Evolutionary conservation across 1,140 invertebrate species (phyloP).

Genomic region (Drosophila serrata): DNA sequence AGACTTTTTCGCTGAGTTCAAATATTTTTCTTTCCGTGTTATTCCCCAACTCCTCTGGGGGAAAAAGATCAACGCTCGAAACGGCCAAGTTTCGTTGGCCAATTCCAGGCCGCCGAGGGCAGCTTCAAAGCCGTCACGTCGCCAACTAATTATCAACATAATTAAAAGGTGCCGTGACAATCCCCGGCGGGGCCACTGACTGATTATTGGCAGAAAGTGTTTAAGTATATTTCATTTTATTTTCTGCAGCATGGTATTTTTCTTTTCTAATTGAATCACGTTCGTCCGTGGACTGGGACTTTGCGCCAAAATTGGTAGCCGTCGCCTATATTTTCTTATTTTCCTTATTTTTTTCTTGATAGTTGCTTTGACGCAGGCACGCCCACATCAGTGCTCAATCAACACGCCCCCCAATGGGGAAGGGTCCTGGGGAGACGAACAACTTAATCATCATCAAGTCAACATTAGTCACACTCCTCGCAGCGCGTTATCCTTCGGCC

Average conservation of each 20-base stretch:
- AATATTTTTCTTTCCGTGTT: slow-evolving; percentile 21
- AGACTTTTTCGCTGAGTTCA: accelerated
- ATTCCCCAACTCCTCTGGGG: background rate
- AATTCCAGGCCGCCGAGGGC: slow-evolving; percentile 9
- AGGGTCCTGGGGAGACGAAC: slow-evolving; percentile 53
- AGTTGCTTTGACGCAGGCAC: slow-evolving; percentile 47
- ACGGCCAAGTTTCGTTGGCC: background rate
- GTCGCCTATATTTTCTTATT: slow-evolving; percentile 11
- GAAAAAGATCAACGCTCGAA: slow-evolving; percentile 9
- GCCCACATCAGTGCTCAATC: slow-evolving; percentile 58
- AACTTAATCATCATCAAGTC: slow-evolving; percentile 82
- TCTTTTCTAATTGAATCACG: slow-evolving; percentile 76
- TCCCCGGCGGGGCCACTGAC: slow-evolving; percentile 61
- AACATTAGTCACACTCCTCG: slow-evolving; percentile 78
- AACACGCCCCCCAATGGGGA: slow-evolving; percentile 53
- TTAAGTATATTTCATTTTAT: slow-evolving; percentile 50
- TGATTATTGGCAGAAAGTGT: slow-evolving; percentile 69
- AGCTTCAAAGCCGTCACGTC: slow-evolving; percentile 68
- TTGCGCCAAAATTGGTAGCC: slow-evolving; percentile 21
- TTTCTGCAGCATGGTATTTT: slow-evolving; percentile 51
- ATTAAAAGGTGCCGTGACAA: slow-evolving; percentile 69
- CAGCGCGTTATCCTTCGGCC: slow-evolving; percentile 66
- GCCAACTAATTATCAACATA: slow-evolving; percentile 72
- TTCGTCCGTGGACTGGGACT: slow-evolving; percentile 26
- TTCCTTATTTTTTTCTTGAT: slow-evolving; percentile 24